Evolutionary conservation across 2,113 vertebrate species (phyloP).

Genomic region (Parus major): DNA sequence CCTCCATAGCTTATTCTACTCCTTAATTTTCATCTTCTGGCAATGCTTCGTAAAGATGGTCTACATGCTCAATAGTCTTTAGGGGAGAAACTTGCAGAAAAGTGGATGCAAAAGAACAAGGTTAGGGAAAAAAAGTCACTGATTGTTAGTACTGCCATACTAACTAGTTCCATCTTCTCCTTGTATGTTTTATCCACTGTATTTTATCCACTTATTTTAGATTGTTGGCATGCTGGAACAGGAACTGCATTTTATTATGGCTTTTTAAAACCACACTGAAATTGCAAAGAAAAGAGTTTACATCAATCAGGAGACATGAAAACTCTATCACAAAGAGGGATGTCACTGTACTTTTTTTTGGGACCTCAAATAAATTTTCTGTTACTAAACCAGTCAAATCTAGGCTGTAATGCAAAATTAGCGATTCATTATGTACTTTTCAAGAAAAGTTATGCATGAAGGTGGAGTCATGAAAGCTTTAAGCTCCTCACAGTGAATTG

Average conservation of each 20-base stretch:
- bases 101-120: neutral
- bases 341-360: neutral
- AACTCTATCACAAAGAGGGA: neutral
- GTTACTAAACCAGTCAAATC: neutral
- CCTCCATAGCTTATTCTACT: neutral
- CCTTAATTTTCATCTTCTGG: neutral
- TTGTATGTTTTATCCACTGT: neutral
- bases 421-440: neutral
- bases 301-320: neutral
- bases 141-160: neutral
- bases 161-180: neutral
- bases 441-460: neutral
- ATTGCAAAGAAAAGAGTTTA: neutral
- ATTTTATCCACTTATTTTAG: neutral
- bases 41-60: neutral
- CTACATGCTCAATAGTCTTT: accelerated
- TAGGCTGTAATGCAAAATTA: neutral
- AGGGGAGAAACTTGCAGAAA: neutral
- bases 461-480: neutral
- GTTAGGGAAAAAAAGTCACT: neutral
- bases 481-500: neutral
- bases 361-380: neutral
- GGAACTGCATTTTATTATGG: neutral
- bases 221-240: neutral
- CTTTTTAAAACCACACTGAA: neutral